Evolutionary conservation across 2,113 vertebrate species (phyloP), one percentile per base, ranked within the genome.

Genomic region (Anthoscopus minutus): DNA sequence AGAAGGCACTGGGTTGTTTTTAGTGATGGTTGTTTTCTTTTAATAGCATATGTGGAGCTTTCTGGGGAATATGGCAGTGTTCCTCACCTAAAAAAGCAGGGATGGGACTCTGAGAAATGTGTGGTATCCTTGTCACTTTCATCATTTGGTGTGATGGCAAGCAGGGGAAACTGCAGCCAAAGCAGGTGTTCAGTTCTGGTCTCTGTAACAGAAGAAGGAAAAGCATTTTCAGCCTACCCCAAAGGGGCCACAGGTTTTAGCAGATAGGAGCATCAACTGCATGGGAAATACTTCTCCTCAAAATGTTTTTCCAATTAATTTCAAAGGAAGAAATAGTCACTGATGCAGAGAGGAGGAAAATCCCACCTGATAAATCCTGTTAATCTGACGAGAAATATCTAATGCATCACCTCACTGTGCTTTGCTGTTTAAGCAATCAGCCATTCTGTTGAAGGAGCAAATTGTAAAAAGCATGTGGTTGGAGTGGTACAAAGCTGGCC

Each of bases 181-280:
- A 57, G 25, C 4, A 7, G 6, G 10, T 9, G 14, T 12, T 84
- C 27, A 45, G 57, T 83, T 81, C 65, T 60, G 11, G 51, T 61
- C 35, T 15, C 58, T 62, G 30, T 42, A 57, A 44, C 0, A 1
- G 11, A 60, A 1, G 0, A 86, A 88, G 40, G 19, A 38, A 28
- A 23, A 48, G 20, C 37, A 53, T 86, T 77, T 71, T 73, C 40
- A 62, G 56, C 54, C 57, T 57, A 21, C 7, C 42, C 21, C 24
- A 35, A 22, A 70, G n/a, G 31, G 27, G 37, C 28, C 15, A 7
- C 8, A 31, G 25, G 15, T 56, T 51, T 35, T 14, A 78, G 76
- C 17, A 89, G 50, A 28, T 20, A 40, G 48, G 31, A 79, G 9
- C 42, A 61, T 65, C 56, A 30, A 31, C n/a, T 54, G n/a, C 47